phyloP scores from a whole-genome alignment of 2,888 invertebrate genomes.

The Nephrotoma guestfalica region DNA sequence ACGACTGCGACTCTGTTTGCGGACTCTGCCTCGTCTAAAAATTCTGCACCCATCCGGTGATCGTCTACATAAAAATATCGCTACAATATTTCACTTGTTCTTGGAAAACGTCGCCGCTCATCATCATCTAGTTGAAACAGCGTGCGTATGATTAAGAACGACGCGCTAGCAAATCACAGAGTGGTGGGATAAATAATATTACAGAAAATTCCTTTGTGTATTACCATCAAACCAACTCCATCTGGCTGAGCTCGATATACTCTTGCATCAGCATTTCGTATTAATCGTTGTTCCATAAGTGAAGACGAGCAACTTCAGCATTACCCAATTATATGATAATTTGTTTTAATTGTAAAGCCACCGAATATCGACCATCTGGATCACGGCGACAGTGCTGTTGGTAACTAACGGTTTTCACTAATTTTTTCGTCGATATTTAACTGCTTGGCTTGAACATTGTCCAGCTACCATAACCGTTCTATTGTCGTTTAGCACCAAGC shows the following conservation, averaged over 20 bases:
- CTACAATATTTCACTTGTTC: constrained; percentile 12
- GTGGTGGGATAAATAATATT: constrained; percentile 7
- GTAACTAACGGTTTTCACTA: background rate
- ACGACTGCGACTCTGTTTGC: constrained; percentile 7
- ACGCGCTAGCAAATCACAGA: constrained; percentile 11
- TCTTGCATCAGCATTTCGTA: no score
- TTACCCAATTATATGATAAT: no score
- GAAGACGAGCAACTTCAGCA: no score
- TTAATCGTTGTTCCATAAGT: no score
- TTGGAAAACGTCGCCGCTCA: constrained; percentile 13
- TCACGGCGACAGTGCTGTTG: no score
- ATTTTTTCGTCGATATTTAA: background rate
- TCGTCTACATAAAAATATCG: constrained; percentile 16
- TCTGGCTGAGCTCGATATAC: background rate
- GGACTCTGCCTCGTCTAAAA: constrained; percentile 9
- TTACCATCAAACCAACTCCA: background rate
- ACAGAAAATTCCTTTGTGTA: no score
- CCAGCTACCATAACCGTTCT: no score
- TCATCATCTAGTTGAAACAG: constrained; percentile 12
- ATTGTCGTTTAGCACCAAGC: no score
- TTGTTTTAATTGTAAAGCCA: no score
- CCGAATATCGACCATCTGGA: no score
- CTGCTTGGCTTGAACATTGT: no score
- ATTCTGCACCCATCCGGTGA: constrained; percentile 11
- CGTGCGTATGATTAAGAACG: constrained; percentile 9